Evolutionary conservation across 2,888 invertebrate species (phyloP), one percentile per base, ranked within the genome.

Genomic region (Tipula vernalis): DNA sequence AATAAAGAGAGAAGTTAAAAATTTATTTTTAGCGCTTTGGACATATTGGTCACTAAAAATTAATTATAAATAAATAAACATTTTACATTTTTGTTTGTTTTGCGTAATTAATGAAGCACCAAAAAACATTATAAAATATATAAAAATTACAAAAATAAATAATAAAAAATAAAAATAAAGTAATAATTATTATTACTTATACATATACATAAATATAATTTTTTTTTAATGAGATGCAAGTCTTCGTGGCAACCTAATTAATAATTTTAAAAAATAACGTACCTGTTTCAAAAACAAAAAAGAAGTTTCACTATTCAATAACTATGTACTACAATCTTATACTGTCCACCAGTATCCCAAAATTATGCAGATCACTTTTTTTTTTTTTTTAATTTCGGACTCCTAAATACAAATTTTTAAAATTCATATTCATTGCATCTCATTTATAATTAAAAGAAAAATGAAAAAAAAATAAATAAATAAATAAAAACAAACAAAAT

Each of bases 401-500:
- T 12, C 10, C 8, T 71, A 10, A 18, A 71, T 10, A 18, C 28
- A 71, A 71, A 71, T 28, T 3, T 12, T 10, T 12, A 51, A 44
- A 44, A 15, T 15, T 28, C 28, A 51, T 71, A 71, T 71, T 71
- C 71, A 28, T 71, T 71, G 86, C 86, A 87, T 86, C 85, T 87
- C 51, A 86, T 87, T 88, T 87, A 87, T 87, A 51, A 87, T 87
- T 86, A 71, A 87, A 87, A 88, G n/a, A 51, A 84, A 87, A 5
- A 28, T 28, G 5, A 57, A 71, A 83, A 87, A 87, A n/a, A n/a
- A n/a, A n/a, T n/a, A n/a, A n/a, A n/a, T n/a, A n/a, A 87, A 18
- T 28, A 85, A 87, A 13, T 71, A 71, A 71, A 28, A 71, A 71
- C 71, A 71, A 71, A 18, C 8, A 18, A 51, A 51, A 88, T 86